These are phyloP conservation scores for Tenodera sinensis DNA, from an alignment of 2,888 invertebrate species.

Conservation along the genomic window DNA sequence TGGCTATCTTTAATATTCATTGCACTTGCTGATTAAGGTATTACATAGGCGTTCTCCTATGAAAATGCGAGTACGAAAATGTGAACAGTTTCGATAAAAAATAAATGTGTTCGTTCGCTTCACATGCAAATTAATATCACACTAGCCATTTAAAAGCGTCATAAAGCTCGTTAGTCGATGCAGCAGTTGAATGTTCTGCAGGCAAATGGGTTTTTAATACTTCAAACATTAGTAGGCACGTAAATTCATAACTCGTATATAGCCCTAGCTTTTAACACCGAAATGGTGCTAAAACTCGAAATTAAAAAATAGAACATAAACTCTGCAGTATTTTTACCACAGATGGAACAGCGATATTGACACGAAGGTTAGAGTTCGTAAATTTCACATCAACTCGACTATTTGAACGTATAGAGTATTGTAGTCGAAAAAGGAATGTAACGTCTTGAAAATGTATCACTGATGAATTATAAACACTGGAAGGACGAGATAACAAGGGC, in stretches of 20 bases:
- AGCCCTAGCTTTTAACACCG: background rate
- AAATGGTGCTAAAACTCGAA: background rate
- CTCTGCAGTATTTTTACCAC: background rate
- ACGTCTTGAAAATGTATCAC: too few relatives aligned
- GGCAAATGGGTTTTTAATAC: background rate
- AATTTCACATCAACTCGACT: too few relatives aligned
- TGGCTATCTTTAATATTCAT: background rate
- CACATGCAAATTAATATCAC: background rate
- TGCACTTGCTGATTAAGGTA: background rate
- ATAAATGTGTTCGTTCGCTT: background rate
- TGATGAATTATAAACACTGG: too few relatives aligned
- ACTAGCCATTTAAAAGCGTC: background rate
- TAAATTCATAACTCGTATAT: background rate
- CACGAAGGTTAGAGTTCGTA: too few relatives aligned
- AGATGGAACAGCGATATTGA: background rate
- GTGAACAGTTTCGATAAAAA: background rate
- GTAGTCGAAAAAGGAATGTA: too few relatives aligned
- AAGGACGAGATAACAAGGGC: too few relatives aligned
- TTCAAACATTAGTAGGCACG: background rate
- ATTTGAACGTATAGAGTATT: too few relatives aligned
- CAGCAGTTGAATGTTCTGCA: background rate
- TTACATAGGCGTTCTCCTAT: background rate
- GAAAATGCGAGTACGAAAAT: background rate
- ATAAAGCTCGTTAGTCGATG: background rate
- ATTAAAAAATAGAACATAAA: background rate